Base-by-base conservation (phyloP, 2,113 vertebrate genomes). In the Anoplopoma fimbria region DNA sequence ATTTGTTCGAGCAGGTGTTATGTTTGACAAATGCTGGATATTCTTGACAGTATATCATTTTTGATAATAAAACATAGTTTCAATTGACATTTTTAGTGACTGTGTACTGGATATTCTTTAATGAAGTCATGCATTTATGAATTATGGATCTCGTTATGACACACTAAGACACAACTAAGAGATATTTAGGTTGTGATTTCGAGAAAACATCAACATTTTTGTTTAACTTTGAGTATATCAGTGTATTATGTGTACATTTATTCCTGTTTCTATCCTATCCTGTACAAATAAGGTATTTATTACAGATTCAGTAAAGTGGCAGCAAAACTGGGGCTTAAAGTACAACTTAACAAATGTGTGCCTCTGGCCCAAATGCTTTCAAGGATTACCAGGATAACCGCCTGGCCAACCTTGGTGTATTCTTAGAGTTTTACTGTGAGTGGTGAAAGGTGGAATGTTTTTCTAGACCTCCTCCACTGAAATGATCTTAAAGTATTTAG, bases 391-490 rank as follows among this genome's bases (percentile, higher is more conserved):
- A 14, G 61, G 27, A 55, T 65, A 64, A 81, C 69, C 62, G 0
- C 8, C 47, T 21, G 33, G 68, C 31, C 60, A 45, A 14, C 77
- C 47, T 64, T 12, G 17, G 57, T 63, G 36, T 80, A 82, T 84
- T 86, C 79, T 84, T 67, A 75, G 47, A 57, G 58, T 69, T 86
- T 83, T 79, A 64, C 58, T 75, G 76, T 53, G 61, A 40, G 69
- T 69, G 77, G 1, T 69, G 60, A 63, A 38, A 75, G 58, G 42
- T 58, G 64, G 71, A 82, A 84, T 82, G 83, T 69, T 88, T 82
- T 49, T 79, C 34, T n/a, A 29, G 34, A 68, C n/a, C 21, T 38
- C 73, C 80, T 78, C 31, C 34, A 4, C 60, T 3, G 34, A 34
- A 34, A 57, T 65, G 42, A 83, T 10, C 31, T 25, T 1, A 81